Base-by-base conservation (phyloP, 2,888 invertebrate species). In the Carabus problematicus region DNA sequence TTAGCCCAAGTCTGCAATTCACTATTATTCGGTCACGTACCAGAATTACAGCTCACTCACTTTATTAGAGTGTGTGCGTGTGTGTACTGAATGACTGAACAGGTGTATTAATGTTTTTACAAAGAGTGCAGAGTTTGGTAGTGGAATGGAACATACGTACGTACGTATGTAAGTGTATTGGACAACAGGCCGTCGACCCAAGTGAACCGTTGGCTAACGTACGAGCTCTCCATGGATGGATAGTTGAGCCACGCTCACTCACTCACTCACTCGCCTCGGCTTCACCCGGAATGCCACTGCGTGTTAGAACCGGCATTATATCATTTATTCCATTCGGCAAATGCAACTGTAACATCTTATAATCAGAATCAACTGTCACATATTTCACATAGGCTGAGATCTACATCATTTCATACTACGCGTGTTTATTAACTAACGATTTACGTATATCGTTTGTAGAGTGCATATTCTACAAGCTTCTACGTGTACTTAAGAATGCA, bases 101-200 rank as follows among this genome's bases (percentile, higher is more conserved):
- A 66, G 66, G 66, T 66, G 66, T 58, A 64, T 64, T 64, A 64
- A 19, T 45, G 9, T 41, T 54, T n/a, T 11, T 52, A 52, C 52
- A 52, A n/a, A n/a, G n/a, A 52, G 16, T 52, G 18, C 52, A 52
- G 19, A 52, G 14, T 52, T 52, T 52, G 16, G 18, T 19, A 52
- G 6, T 16, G 18, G 52, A 16, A 19, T 52, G 16, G 52, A 16
- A 7, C 7, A 7, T 45, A 45, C 7, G 45, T 45, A 45, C 7
- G 45, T 45, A 45, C 12, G 45, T 45, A 6, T n/a, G 12, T 45
- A 2, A 7, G 8, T 56, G 43, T 62, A 62, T 62, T 62, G 62
- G 62, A 49, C 47, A n/a, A n/a, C n/a, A 62, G 62, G 62, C 47
- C 62, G 62, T 62, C 62, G 62, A 62, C 62, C 62, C 52, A 62